These are phyloP conservation scores for Apis mellifera DNA, from an alignment of 1,140 invertebrate species.

Conservation along the genomic window DNA sequence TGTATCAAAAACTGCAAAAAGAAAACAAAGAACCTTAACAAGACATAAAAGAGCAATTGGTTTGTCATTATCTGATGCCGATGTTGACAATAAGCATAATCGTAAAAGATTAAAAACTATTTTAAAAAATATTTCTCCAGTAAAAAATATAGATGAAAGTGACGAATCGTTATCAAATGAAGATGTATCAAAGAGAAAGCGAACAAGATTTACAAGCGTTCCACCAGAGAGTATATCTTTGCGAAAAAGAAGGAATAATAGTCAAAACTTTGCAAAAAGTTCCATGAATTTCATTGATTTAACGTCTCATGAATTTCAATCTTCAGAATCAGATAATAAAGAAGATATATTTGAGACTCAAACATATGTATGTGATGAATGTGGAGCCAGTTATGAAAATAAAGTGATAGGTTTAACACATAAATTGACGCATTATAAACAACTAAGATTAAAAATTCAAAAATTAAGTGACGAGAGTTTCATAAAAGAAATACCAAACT, in stretches of 20 bases:
- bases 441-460: slow-evolving; percentile 68
- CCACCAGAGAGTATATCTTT: background rate
- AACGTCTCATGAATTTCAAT: background rate
- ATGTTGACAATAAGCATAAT: background rate
- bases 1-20: background rate
- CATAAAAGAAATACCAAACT: background rate
- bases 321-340: background rate
- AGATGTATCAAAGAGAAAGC: background rate
- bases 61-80: slow-evolving; percentile 18
- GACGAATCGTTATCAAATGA: slow-evolving; percentile 27
- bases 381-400: slow-evolving; percentile 66
- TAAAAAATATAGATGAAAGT: background rate
- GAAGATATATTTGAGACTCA: slow-evolving; percentile 10
- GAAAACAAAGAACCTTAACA: background rate
- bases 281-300: too few relatives aligned
- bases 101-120: slow-evolving; percentile 18
- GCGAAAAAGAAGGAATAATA: background rate
- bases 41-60: background rate
- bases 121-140: background rate
- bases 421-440: slow-evolving; percentile 72
- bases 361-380: slow-evolving; percentile 68
- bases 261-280: background rate
- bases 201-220: background rate
- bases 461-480: slow-evolving; percentile 40
- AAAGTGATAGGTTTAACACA: slow-evolving; percentile 69